These are phyloP conservation scores for Lethocerus indicus DNA, from an alignment of 1,140 invertebrate genomes.

Conservation along the genomic window DNA sequence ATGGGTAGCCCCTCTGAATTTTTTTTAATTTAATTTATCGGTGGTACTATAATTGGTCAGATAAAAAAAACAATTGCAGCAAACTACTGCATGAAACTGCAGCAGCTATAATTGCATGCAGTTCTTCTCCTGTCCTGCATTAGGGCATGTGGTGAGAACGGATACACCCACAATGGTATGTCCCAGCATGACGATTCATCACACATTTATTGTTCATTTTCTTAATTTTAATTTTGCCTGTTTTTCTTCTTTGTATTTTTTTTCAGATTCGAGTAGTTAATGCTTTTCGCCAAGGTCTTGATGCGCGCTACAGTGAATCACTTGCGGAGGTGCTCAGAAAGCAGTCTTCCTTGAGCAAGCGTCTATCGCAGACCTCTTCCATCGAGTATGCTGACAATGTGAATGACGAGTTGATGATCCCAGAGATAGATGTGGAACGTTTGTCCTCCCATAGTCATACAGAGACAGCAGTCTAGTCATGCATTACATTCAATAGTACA, in stretches of 20 bases:
- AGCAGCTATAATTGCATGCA: constrained; percentile 11
- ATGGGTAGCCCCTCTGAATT: constrained; percentile 5
- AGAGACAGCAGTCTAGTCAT: constrained; percentile 68
- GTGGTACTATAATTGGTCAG: background rate
- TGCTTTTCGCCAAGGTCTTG: constrained; percentile 96
- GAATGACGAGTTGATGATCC: constrained; percentile 69
- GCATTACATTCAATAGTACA: background rate
- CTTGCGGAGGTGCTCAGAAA: constrained; percentile 79
- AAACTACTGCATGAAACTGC: constrained; percentile 4
- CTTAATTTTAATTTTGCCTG: constrained; percentile 6
- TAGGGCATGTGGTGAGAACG: constrained; percentile 5
- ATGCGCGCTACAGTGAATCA: constrained; percentile 82
- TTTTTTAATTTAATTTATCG: background rate
- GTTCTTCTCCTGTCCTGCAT: constrained; percentile 4
- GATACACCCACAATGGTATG: constrained; percentile 7
- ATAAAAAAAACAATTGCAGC: background rate
- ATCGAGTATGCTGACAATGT: constrained; percentile 81
- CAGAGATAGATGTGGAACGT: constrained; percentile 77
- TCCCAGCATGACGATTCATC: constrained; percentile 12
- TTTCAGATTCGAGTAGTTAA: constrained; percentile 95
- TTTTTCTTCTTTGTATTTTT: constrained; percentile 14
- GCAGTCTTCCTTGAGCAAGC: constrained; percentile 75
- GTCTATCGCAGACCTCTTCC: constrained; percentile 76
- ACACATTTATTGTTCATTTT: constrained; percentile 2
- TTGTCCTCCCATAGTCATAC: constrained; percentile 83